phyloP scores from a whole-genome alignment of 30 jellyfish, hydroid and myxozoan species.

The Morbakka virulenta region DNA sequence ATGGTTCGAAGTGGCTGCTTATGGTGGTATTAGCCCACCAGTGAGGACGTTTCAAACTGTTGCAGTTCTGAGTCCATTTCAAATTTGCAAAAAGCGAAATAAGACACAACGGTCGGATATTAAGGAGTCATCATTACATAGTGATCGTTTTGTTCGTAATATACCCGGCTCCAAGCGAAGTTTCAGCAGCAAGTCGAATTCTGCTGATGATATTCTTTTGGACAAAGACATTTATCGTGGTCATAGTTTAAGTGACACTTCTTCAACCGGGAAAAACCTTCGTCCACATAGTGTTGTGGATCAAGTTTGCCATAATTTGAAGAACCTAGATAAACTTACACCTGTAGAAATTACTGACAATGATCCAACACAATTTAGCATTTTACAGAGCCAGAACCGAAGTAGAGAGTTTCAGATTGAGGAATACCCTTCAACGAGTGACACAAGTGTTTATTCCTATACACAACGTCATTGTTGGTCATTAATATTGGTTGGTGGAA shows the following conservation, averaged over 20 bases:
- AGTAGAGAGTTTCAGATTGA: neutral
- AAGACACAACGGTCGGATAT: neutral
- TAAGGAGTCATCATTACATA: too few relatives aligned
- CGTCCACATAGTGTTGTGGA: neutral
- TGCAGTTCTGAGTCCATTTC: slow-evolving; percentile 37
- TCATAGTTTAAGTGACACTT: neutral
- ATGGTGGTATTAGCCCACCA: slow-evolving; percentile 52
- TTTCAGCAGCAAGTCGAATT: neutral
- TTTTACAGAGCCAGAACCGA: neutral
- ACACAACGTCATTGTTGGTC: slow-evolving; percentile 21
- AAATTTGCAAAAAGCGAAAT: neutral
- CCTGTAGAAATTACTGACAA: neutral
- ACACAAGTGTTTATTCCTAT: neutral
- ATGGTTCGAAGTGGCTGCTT: slow-evolving; percentile 43
- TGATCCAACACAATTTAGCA: neutral
- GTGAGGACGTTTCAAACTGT: slow-evolving; percentile 47
- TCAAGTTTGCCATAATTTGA: neutral
- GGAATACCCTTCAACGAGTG: neutral
- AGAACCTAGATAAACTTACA: neutral
- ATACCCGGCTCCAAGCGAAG: neutral
- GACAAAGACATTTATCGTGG: neutral
- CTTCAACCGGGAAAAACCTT: neutral
- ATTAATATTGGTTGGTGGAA: slow-evolving; percentile 42
- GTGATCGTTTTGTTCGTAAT: too few relatives aligned
- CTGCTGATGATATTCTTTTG: neutral